A percentile compares a stretch with the other conserved stretches of the same genome.
These are phyloP conservation scores for Eunapius fragilis DNA, from an alignment of 37 sponge, comb jelly and placozoan species.

Conservation along the genomic window DNA sequence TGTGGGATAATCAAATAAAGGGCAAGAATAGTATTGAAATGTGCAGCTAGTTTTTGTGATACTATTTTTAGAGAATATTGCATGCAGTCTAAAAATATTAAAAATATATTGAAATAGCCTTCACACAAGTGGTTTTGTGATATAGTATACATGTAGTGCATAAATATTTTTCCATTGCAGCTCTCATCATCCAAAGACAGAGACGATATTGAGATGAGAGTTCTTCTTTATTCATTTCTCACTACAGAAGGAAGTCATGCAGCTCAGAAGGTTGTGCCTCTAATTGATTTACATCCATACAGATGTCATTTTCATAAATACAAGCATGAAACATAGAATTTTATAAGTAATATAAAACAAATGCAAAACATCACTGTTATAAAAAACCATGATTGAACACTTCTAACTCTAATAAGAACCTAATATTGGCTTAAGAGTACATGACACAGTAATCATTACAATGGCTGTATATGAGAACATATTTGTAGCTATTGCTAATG, in stretches of 20 bases:
- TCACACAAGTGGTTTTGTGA: background rate
- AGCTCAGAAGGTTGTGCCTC: slow-evolving; percentile 44
- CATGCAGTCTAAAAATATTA: background rate
- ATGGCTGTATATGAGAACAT: background rate
- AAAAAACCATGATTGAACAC: background rate
- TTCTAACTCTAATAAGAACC: background rate
- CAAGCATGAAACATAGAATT: background rate
- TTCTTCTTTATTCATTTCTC: slow-evolving; percentile 45
- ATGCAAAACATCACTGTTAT: background rate
- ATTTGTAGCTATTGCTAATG: background rate
- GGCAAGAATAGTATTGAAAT: background rate
- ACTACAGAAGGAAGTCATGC: slow-evolving; percentile 24
- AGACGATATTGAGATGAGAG: slow-evolving; percentile 33
- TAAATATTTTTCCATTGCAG: background rate
- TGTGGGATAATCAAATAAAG: background rate
- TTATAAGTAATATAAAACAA: background rate
- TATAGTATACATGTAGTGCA: background rate
- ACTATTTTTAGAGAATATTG: background rate
- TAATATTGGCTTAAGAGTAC: background rate
- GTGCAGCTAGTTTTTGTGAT: background rate
- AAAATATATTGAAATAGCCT: background rate
- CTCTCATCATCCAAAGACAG: background rate
- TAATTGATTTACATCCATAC: background rate
- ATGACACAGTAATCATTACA: background rate
- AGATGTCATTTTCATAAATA: background rate